These are phyloP conservation scores for Lasioglossum morio DNA, from an alignment of 2,888 invertebrate genomes.

Conservation along the genomic window DNA sequence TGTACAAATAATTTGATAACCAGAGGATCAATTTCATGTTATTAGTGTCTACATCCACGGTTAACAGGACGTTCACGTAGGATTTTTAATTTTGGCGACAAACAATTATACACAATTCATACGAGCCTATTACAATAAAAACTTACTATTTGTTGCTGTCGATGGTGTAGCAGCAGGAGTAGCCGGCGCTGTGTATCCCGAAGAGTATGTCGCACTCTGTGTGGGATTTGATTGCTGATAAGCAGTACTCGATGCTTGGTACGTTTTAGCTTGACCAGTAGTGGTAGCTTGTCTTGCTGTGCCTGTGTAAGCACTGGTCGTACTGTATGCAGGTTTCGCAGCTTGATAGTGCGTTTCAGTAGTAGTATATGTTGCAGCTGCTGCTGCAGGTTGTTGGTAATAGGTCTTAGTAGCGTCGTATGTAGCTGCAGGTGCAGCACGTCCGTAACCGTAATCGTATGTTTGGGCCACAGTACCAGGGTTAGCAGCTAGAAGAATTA, in stretches of 20 bases:
- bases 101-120: slow-evolving; percentile 6
- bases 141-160: slow-evolving; percentile 83
- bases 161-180: slow-evolving; percentile 83
- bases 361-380: slow-evolving; percentile 88
- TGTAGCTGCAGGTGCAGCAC: slow-evolving; percentile 87
- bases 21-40: slow-evolving; percentile 81
- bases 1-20: slow-evolving; percentile 31
- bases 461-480: slow-evolving; percentile 87
- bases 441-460: slow-evolving; percentile 90
- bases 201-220: slow-evolving; percentile 82
- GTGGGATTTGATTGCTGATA: slow-evolving; percentile 83
- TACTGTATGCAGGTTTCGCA: slow-evolving; percentile 90
- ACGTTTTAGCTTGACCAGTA: slow-evolving; percentile 85
- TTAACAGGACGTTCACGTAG: slow-evolving; percentile 62
- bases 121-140: slow-evolving; percentile 45
- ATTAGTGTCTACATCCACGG: slow-evolving; percentile 67
- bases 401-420: slow-evolving; percentile 94
- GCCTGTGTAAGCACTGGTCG: slow-evolving; percentile 90
- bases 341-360: slow-evolving; percentile 88
- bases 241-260: slow-evolving; percentile 83
- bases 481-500: slow-evolving; percentile 80
- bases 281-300: slow-evolving; percentile 85
- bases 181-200: slow-evolving; percentile 83
- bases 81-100: slow-evolving; percentile 44
- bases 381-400: slow-evolving; percentile 93